These are phyloP conservation scores for Threskiornis aethiopicus DNA, from an alignment of 2,797 vertebrate species.

Conservation along the genomic window DNA sequence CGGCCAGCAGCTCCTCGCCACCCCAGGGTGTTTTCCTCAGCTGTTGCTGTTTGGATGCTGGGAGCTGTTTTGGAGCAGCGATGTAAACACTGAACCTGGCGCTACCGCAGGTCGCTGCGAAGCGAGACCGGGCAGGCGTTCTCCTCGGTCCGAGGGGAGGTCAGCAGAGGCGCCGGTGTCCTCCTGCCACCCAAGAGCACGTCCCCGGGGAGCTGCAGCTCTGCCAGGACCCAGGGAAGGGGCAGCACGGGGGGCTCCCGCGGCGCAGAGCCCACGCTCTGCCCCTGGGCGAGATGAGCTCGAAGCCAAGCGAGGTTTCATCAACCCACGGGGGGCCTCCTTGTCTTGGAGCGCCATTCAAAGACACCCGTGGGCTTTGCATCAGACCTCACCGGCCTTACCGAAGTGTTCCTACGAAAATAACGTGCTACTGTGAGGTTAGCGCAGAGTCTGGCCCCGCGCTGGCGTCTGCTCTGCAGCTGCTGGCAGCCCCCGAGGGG, in stretches of 20 bases:
- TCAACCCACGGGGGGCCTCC: neutral
- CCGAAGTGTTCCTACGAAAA: neutral
- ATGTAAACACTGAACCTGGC: neutral
- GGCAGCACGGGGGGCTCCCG: neutral
- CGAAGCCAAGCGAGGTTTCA: neutral
- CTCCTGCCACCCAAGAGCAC: neutral
- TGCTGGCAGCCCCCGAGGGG: neutral
- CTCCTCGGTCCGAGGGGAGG: neutral
- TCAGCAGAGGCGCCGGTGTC: neutral
- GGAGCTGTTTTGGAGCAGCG: neutral
- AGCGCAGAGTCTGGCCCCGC: neutral
- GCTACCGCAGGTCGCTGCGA: neutral
- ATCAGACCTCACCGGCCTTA: too few species aligned
- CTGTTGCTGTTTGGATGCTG: neutral
- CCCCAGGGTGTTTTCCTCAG: neutral
- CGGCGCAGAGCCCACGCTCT: accelerated
- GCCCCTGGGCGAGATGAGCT: accelerated
- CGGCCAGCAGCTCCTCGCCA: neutral
- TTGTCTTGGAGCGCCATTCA: neutral
- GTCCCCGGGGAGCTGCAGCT: neutral
- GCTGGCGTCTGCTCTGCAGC: neutral
- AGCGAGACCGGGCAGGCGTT: neutral
- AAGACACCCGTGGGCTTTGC: neutral
- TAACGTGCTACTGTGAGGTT: accelerated
- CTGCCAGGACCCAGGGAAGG: neutral